Base-by-base conservation (phyloP, 1,140 invertebrate genomes). In the Cyphomyrmex costatus region DNA sequence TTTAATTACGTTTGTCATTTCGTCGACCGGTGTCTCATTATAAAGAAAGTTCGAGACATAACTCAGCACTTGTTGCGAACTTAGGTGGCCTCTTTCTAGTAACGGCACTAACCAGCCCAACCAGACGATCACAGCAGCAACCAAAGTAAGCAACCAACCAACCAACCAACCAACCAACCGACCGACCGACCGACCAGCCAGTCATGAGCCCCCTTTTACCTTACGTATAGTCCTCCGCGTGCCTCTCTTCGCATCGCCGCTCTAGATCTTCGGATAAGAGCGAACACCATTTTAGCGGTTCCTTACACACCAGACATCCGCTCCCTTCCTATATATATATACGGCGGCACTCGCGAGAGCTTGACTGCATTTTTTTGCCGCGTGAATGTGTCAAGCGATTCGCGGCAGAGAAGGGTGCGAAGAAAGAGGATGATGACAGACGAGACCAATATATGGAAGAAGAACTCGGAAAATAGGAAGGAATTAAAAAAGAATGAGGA, bases 201-300 rank as follows among this genome's bases (percentile, higher is more conserved):
- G 90, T 85, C 90, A 91, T 89, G 90, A 89, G 87, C 68, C 90
- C 91, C 85, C 90, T 87, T 91, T 92, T 91, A 89, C 85, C 87
- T 92, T 91, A 91, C 91, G 91, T 90, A 91, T 91, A 91, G 85
- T 82, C 80, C 87, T 90, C 94, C 93, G 94, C 94, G 93, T 95
- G 94, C 93, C 93, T 95, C 93, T 94, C 92, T 93, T 95, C 95
- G 95, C 94, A 95, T 95, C 94, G 94, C 94, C 94, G 95, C 94
- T 95, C 95, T 92, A 95, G 95, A 95, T 95, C 94, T 92, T 92
- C 92, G 92, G 94, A 95, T 95, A 95, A 95, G 93, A 94, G 87
- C 93, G 92, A 95, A 95, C 95, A 95, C 94, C 95, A 95, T 95
- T 95, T 95, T 95, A 95, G 95, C 95, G 94, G 95, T 95, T 95